These are phyloP conservation scores for Agraylea sexmaculata DNA, from an alignment of 1,140 invertebrate species.

Conservation along the genomic window DNA sequence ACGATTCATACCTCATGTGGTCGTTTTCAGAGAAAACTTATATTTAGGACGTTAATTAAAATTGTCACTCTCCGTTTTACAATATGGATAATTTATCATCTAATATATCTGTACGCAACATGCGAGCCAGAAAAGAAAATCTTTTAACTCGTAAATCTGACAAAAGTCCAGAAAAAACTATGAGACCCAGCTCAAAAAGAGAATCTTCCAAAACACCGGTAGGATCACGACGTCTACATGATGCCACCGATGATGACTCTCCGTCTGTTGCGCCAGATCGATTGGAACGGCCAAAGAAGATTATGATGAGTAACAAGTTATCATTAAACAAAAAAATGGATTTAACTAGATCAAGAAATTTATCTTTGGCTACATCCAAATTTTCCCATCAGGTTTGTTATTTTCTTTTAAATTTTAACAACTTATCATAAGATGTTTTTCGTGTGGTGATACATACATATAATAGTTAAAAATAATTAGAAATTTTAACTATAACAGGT, in stretches of 20 bases:
- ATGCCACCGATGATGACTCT: conserved; percentile 30
- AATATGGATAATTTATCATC: conserved; percentile 39
- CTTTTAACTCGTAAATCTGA: conserved; percentile 34
- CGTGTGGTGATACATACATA: conserved; percentile 1
- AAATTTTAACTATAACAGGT: background rate
- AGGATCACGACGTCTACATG: conserved; percentile 24
- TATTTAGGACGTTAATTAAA: background rate
- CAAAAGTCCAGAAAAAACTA: conserved; percentile 36
- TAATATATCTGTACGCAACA: conserved; percentile 31
- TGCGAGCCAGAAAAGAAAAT: conserved; percentile 23
- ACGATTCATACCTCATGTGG: conserved; percentile 19
- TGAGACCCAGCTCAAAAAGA: conserved; percentile 13
- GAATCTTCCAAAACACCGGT: conserved; percentile 19
- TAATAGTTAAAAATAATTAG: background rate
- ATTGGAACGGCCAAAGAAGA: conserved; percentile 38
- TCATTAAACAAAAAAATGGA: conserved; percentile 35
- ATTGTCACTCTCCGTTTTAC: conserved; percentile 21
- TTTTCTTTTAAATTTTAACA: conserved; percentile 1
- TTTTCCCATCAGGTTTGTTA: conserved; percentile 34
- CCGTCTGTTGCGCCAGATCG: conserved; percentile 32
- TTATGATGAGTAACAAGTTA: conserved; percentile 32
- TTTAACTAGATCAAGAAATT: conserved; percentile 35
- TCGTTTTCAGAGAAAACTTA: conserved; percentile 4
- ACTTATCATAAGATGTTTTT: background rate
- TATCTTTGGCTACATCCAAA: conserved; percentile 34